Evolutionary conservation across 2,797 vertebrate genomes (phyloP).

Genomic region (Notolabrus celidotus): DNA sequence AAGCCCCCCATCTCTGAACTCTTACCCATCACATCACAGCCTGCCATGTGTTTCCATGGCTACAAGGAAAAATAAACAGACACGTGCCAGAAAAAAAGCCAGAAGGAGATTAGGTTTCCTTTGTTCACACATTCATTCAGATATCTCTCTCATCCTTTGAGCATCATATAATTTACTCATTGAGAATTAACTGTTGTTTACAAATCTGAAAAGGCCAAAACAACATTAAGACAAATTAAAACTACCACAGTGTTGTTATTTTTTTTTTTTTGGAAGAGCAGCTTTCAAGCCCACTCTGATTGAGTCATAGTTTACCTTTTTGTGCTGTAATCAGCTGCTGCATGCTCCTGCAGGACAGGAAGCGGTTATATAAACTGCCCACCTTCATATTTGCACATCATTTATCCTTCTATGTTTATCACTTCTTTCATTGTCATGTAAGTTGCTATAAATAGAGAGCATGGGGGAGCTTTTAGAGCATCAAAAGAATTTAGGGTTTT

Average conservation of each 20-base stretch:
- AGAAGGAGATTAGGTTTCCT: constrained; percentile 7
- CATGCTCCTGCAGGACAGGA: background rate
- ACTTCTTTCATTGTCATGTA: background rate
- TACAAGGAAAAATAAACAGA: constrained; percentile 37
- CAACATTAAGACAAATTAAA: no score
- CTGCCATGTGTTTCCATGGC: constrained; percentile 55
- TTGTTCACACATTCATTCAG: constrained; percentile 17
- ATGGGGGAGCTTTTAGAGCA: background rate
- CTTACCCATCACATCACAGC: constrained; percentile 28
- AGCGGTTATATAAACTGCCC: background rate
- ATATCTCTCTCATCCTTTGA: background rate
- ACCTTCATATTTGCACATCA: background rate
- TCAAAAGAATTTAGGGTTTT: background rate
- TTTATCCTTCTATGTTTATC: background rate
- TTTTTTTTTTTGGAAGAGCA: background rate
- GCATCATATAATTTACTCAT: background rate
- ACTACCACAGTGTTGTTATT: background rate
- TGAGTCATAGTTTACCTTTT: background rate
- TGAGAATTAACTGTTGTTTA: no score
- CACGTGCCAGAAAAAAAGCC: constrained; percentile 16
- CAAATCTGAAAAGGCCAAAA: no score
- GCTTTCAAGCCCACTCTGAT: background rate
- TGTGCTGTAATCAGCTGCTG: background rate
- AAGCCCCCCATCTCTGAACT: constrained; percentile 33
- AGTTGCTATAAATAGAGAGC: background rate